Conservation (phyloP, 1,140 invertebrate genomes). For the Tetragnatha versicolor region DNA sequence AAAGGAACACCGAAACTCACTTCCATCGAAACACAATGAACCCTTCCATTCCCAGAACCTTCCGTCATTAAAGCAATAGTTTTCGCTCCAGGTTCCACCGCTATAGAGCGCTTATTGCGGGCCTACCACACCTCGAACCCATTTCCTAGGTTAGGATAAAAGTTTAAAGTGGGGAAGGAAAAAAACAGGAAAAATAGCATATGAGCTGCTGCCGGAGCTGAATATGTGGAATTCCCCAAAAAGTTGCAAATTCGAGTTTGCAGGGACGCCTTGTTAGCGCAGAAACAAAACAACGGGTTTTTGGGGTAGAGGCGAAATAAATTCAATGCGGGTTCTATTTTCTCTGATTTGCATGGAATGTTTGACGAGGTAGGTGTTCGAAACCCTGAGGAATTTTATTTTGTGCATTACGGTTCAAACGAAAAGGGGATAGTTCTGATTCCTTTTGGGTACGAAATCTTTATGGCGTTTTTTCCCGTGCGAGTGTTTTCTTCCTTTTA, state of each 20-base stretch:
- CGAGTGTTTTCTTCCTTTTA: no score
- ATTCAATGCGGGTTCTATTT: constrained; percentile 6
- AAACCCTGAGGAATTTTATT: background rate
- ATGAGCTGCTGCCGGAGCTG: background rate
- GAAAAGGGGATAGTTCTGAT: no score
- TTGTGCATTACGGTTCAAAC: background rate
- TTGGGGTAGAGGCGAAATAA: background rate
- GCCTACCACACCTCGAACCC: background rate
- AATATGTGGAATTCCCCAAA: background rate
- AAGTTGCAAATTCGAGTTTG: constrained; percentile 15
- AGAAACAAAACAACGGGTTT: constrained; percentile 10
- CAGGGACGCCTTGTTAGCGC: background rate
- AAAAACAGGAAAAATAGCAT: background rate
- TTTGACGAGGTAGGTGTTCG: background rate
- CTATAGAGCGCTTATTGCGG: background rate
- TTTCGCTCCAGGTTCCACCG: background rate
- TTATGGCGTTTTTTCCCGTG: no score
- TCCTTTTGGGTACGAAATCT: no score
- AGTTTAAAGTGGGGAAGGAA: background rate
- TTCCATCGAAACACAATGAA: background rate
- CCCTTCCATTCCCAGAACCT: background rate
- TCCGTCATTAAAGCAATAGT: background rate
- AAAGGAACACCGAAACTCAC: no score
- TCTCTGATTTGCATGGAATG: constrained; percentile 11
- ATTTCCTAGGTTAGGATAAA: background rate